Evolutionary conservation across 2,797 vertebrate genomes (phyloP).

Genomic region (Ibycter americanus): DNA sequence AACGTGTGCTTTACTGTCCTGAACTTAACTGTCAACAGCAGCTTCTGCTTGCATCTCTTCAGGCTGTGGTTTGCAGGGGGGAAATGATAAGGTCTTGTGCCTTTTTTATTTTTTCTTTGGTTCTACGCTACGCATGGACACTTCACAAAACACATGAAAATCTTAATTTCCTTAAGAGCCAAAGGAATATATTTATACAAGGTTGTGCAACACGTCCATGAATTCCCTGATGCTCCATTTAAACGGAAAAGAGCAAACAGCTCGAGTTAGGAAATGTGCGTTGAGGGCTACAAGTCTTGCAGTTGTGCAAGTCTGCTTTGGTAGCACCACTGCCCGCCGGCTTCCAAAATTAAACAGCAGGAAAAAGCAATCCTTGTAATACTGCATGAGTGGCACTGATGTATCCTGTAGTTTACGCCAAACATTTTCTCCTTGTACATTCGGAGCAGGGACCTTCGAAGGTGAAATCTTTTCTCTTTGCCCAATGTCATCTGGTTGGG

Average conservation of each 20-base stretch:
- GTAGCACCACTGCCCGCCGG: neutral
- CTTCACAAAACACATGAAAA: neutral
- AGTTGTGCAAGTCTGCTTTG: neutral
- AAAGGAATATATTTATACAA: too few relatives aligned
- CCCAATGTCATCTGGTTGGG: fast-evolving
- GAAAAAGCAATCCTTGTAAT: neutral
- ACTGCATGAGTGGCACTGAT: fast-evolving
- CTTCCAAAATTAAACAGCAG: neutral
- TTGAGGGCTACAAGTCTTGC: neutral
- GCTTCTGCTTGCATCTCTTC: neutral
- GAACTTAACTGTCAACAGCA: too few relatives aligned
- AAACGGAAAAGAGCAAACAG: neutral
- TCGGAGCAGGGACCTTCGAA: neutral
- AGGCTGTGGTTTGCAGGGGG: neutral
- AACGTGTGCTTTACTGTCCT: neutral
- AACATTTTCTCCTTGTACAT: fast-evolving
- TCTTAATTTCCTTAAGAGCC: neutral
- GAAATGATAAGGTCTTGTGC: neutral
- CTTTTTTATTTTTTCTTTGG: neutral
- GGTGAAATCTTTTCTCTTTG: neutral
- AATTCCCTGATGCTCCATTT: neutral
- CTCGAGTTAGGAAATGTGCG: fast-evolving
- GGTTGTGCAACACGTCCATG: neutral
- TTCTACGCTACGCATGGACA: fast-evolving
- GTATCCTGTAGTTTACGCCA: neutral